phyloP scores from a whole-genome alignment of 2,888 invertebrate species.

The Dicycla oo region DNA sequence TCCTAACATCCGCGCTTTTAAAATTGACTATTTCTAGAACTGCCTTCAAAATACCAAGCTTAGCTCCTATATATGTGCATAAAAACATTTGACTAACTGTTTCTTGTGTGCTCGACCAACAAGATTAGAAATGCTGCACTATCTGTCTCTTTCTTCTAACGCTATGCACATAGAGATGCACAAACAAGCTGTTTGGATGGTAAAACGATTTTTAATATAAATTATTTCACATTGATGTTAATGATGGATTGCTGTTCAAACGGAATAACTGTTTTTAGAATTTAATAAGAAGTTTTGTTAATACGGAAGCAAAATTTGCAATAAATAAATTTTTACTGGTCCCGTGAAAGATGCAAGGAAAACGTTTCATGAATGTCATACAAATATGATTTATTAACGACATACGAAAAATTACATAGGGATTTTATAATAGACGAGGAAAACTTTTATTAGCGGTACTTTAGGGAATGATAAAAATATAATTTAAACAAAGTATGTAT shows the following conservation, averaged over 20 bases:
- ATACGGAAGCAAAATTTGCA: not conserved
- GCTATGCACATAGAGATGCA: constrained; percentile 76
- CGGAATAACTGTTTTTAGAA: not conserved
- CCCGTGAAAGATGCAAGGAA: constrained; percentile 11
- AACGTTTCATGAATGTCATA: not conserved
- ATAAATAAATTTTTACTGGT: not conserved
- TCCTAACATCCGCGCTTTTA: not conserved
- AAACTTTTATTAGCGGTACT: constrained; percentile 15
- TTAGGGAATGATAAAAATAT: constrained; percentile 19
- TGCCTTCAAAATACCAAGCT: constrained; percentile 64
- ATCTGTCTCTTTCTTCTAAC: constrained; percentile 74
- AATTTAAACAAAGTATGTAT: constrained; percentile 23
- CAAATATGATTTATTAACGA: not conserved
- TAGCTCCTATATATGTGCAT: constrained; percentile 77
- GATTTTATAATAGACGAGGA: not conserved
- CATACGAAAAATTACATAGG: not conserved
- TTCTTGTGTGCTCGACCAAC: constrained; percentile 85
- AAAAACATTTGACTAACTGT: constrained; percentile 74
- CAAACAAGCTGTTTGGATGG: constrained; percentile 72
- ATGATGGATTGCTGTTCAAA: constrained; percentile 39
- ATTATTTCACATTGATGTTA: not conserved
- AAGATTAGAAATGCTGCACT: constrained; percentile 86
- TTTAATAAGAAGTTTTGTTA: not conserved
- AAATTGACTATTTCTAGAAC: not conserved
- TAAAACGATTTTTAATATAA: constrained; percentile 66